Evolutionary conservation across 1,140 invertebrate species (phyloP), one percentile per base, ranked within the genome.

Genomic region (Polypedilum vanderplanki): DNA sequence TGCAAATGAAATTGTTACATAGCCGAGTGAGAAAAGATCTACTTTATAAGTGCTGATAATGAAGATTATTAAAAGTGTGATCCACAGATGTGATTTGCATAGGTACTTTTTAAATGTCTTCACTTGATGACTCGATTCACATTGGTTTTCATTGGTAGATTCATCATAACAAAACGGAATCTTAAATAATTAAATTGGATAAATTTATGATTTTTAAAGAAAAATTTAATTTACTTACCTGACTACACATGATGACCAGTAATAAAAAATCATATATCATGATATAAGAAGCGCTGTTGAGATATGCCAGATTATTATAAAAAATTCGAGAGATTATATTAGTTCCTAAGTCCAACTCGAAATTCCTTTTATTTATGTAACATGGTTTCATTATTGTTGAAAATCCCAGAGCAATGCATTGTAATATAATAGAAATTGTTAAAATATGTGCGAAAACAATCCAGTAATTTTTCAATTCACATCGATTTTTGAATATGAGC

Each of bases 21-120:
- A 98, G 12, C 95, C 94, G 79, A 98, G 86, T 5, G 95, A 95
- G 83, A 98, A 97, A 3, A 98, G 81, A 81, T 94, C 97, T 8
- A 96, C 92, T 73, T 93, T 84, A 76, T 92, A 92, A 0, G 94
- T 95, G 17, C 95, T 96, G 73, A 95, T 93, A 75, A 97, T 86
- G 81, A 97, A 97, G 81, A 98, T 90, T 15, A 96, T 90, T 0
- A 94, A 93, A 22, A 98, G 83, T 0, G 94, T 95, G 46, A 97
- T 85, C 95, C 96, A 98, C 81, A 96, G 90, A 78, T 94, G 91
- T 77, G 92, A 91, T 79, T 91, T 87, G 79, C 97, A 90, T 10
- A 91, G 81, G 40, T 88, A 88, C 46, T 90, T 87, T 84, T 97
- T 98, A 1, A 93, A 78, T 40, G 93, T 85, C 80, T 97, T 93